Evolutionary conservation across 1,140 invertebrate species (phyloP).

Genomic region (Vanessa tameamea): DNA sequence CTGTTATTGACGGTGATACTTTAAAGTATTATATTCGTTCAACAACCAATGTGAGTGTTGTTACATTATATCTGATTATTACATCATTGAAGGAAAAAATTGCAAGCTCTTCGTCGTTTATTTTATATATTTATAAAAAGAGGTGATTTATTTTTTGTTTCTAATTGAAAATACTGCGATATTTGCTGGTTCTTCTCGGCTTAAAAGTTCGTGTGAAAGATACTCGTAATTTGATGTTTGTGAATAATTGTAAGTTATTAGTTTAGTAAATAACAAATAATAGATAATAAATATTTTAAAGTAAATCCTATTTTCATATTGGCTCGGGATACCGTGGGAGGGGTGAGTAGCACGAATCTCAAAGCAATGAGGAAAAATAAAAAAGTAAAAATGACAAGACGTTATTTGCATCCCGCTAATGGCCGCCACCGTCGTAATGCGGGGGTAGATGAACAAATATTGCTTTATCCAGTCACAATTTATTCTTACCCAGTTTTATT

Average conservation of each 20-base stretch:
- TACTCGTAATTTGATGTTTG: too few species aligned
- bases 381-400: conserved; percentile 80
- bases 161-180: too few species aligned
- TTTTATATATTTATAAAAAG: too few species aligned
- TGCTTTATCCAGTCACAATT: conserved; percentile 80
- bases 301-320: conserved; percentile 44
- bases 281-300: background rate
- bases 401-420: conserved; percentile 80
- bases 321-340: conserved; percentile 57
- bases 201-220: too few species aligned
- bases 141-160: too few species aligned
- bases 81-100: background rate
- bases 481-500: conserved; percentile 76
- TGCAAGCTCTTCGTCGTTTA: too few species aligned
- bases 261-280: too few species aligned
- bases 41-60: background rate
- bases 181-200: too few species aligned
- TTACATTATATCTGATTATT: background rate
- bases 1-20: conserved; percentile 21
- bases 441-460: conserved; percentile 80
- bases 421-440: conserved; percentile 73
- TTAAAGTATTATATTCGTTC: conserved; percentile 2
- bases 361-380: conserved; percentile 69
- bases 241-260: too few species aligned
- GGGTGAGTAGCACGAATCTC: conserved; percentile 59